Evolutionary conservation across 2,888 invertebrate species (phyloP).

Genomic region (Tillus elongatus): DNA sequence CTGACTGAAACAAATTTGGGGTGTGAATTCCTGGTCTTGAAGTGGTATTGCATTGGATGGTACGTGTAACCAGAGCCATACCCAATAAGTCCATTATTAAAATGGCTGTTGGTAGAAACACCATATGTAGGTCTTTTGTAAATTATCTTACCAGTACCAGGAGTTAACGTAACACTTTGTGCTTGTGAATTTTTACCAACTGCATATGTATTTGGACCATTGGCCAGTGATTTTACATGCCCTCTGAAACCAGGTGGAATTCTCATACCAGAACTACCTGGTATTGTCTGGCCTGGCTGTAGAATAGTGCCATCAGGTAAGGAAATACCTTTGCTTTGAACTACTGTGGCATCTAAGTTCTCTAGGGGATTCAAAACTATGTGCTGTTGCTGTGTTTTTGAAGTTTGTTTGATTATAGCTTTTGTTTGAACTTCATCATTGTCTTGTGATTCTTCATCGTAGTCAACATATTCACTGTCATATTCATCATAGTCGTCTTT

Average conservation of each 20-base stretch:
- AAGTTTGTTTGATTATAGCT: constrained; percentile 24
- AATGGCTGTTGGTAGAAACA: constrained; percentile 32
- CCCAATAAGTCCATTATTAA: constrained; percentile 31
- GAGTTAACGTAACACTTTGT: constrained; percentile 49
- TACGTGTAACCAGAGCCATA: constrained; percentile 36
- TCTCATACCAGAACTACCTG: constrained; percentile 52
- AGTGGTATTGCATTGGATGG: constrained; percentile 33
- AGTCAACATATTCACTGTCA: constrained; percentile 46
- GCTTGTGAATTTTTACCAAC: constrained; percentile 58
- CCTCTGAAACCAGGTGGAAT: constrained; percentile 62
- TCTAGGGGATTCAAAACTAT: constrained; percentile 52
- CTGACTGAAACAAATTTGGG: constrained; percentile 69
- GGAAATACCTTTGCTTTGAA: constrained; percentile 46
- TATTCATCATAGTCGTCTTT: constrained; percentile 41
- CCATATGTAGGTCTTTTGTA: constrained; percentile 35
- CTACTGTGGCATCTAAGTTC: constrained; percentile 51
- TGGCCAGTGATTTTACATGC: constrained; percentile 54
- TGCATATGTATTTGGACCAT: constrained; percentile 50
- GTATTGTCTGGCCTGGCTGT: constrained; percentile 57
- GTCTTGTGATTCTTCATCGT: constrained; percentile 54
- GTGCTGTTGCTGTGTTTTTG: constrained; percentile 50
- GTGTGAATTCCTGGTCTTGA: constrained; percentile 41
- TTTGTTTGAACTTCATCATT: constrained; percentile 44
- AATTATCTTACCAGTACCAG: constrained; percentile 33
- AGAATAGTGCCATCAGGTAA: constrained; percentile 47